These are phyloP conservation scores for Amazonetta brasiliensis DNA, from an alignment of 2,797 vertebrate species.

Conservation along the genomic window DNA sequence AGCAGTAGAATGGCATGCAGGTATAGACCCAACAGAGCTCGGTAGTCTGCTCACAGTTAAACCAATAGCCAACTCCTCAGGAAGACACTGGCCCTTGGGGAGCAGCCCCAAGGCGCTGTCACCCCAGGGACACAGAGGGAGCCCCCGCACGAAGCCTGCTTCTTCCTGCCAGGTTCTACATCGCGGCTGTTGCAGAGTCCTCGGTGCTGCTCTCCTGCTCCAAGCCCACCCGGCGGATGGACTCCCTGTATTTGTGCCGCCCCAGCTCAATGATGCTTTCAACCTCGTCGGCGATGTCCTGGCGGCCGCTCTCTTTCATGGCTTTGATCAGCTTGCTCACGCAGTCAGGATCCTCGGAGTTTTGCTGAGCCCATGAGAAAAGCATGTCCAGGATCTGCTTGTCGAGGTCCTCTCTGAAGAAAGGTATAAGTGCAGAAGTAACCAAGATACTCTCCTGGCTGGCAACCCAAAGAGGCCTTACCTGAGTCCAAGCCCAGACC, in stretches of 20 bases:
- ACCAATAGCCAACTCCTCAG: not conserved
- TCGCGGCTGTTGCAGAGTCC: constrained; percentile 62
- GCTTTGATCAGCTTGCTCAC: constrained; percentile 84
- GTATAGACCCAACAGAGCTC: not conserved
- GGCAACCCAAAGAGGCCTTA: not conserved
- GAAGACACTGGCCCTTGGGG: not conserved
- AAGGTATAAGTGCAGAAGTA: not conserved
- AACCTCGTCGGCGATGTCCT: constrained; percentile 91
- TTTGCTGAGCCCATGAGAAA: constrained; percentile 90
- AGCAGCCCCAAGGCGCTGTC: not conserved
- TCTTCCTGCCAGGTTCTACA: not conserved
- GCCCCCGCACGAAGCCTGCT: rapidly evolving
- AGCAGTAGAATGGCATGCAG: not conserved
- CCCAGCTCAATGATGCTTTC: constrained; percentile 88
- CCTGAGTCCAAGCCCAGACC: not conserved
- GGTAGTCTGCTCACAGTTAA: not conserved
- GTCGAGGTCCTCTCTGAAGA: constrained; percentile 86
- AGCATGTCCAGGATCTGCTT: constrained; percentile 91
- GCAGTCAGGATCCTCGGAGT: constrained; percentile 79
- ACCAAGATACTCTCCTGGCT: not conserved
- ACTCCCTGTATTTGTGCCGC: constrained; percentile 88
- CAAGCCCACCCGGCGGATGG: constrained; percentile 89
- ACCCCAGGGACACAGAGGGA: rapidly evolving
- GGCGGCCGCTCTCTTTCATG: constrained; percentile 87
- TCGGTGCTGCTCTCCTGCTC: constrained; percentile 73